A percentile compares a stretch with the other conserved stretches of the same genome.
Conservation (phyloP, 2,888 invertebrate species). For the Dusona sp. region DNA sequence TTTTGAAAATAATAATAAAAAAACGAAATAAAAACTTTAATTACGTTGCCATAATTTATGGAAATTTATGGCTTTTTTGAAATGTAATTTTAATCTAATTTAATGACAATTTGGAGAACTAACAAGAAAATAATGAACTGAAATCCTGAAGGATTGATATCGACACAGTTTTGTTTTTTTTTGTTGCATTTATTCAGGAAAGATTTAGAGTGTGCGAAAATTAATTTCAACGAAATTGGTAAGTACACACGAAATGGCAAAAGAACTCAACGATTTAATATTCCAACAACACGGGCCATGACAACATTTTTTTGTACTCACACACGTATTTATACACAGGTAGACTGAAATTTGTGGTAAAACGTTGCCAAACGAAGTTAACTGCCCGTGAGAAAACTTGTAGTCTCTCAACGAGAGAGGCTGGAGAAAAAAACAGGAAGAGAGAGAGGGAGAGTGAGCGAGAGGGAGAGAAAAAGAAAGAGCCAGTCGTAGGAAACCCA, state of each 20-base stretch:
- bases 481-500: conserved; percentile 20
- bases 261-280: not conserved
- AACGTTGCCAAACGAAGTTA: conserved; percentile 64
- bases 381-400: conserved; percentile 54
- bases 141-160: not conserved
- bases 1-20: too few relatives aligned
- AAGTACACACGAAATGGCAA: not conserved
- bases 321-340: conserved; percentile 30
- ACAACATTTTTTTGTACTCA: not conserved
- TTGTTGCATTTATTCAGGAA: not conserved
- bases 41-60: too few relatives aligned
- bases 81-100: not conserved
- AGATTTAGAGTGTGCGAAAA: not conserved
- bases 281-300: not conserved
- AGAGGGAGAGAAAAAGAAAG: not conserved
- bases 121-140: not conserved
- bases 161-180: not conserved
- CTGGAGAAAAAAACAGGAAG: conserved; percentile 16
- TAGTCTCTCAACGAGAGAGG: conserved; percentile 23
- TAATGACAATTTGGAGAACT: not conserved
- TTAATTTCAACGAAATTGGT: not conserved
- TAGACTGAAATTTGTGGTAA: conserved; percentile 47
- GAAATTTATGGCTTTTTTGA: not conserved
- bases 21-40: not conserved
- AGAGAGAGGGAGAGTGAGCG: too few relatives aligned